Base-by-base conservation (phyloP, 2,113 vertebrate species). In the Acanthisitta chloris region DNA sequence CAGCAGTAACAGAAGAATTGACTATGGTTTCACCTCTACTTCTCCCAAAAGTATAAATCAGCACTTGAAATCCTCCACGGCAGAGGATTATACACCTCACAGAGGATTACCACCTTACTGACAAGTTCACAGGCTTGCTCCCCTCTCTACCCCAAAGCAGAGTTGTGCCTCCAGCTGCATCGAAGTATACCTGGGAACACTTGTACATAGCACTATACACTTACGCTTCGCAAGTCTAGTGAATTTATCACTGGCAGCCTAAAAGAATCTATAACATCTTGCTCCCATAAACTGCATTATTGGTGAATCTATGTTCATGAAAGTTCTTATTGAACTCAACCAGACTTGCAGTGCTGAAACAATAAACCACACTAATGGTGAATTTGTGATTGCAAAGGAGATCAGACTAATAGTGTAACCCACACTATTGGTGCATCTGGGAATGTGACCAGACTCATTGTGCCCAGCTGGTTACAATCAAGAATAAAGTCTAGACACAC, bases 21-120 rank as follows among this genome's bases (percentile, higher is more conserved):
- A n/a, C 43, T 34, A 20, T 0, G 0, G 33, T 16, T 51, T 58
- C 33, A 73, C 29, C 17, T 52, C 19, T n/a, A 46, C 20, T 52
- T 61, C 25, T 48, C n/a, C 20, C 17, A 54, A 29, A 82, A 48
- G 40, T 26, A 31, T 5, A 43, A 64, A 64, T 38, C 16, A 29
- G 29, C 61, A 64, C 5, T 43, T 18, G 29, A 43, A 64, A 43
- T 43, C 61, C 38, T 42, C 28, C 61, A 42, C 15, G 28, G 28
- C 28, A 15, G 38, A 31, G 61, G 18, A n/a, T n/a, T n/a, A n/a
- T n/a, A n/a, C n/a, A n/a, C n/a, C n/a, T n/a, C n/a, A n/a, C n/a
- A n/a, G n/a, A n/a, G n/a, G n/a, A n/a, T n/a, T n/a, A n/a, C 38
- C 61, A 64, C 18, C 61, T 42, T 20, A 40, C 25, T 29, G 59